phyloP scores from a whole-genome alignment of 1,140 invertebrate genomes.

The Cephus cinctus region DNA sequence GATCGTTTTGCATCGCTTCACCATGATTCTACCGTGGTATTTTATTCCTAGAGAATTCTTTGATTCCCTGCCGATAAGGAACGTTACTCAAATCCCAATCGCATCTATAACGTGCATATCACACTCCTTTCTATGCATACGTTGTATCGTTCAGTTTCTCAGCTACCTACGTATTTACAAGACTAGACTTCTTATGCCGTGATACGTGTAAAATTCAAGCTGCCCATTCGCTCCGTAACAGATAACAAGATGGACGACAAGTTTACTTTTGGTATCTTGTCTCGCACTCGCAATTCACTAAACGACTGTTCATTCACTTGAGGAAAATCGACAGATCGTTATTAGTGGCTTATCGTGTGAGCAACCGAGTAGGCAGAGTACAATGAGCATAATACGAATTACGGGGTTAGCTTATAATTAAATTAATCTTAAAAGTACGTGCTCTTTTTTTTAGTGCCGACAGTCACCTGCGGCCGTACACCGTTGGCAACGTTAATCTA shows the following conservation, averaged over 20 bases:
- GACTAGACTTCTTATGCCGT: conserved; percentile 27
- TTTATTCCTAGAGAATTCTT: no score
- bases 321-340: background rate
- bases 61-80: no score
- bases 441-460: conserved; percentile 13
- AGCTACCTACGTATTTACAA: conserved; percentile 34
- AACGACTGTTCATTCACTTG: background rate
- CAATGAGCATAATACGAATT: conserved; percentile 23
- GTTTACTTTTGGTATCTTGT: no score
- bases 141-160: no score
- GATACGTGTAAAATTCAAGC: background rate
- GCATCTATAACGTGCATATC: conserved; percentile 3
- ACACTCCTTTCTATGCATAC: no score
- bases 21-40: conserved; percentile 5
- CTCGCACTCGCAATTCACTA: no score
- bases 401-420: conserved; percentile 23
- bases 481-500: background rate
- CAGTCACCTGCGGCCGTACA: conserved; percentile 4
- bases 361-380: conserved; percentile 22
- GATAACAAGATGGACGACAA: no score
- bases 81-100: background rate
- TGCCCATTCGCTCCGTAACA: background rate
- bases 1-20: background rate
- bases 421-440: conserved; percentile 21
- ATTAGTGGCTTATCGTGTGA: background rate